A percentile compares a stretch with the other conserved stretches of the same genome.
These are phyloP conservation scores for Cecropterus lyciades DNA, from an alignment of 1,140 invertebrate species.

Conservation along the genomic window DNA sequence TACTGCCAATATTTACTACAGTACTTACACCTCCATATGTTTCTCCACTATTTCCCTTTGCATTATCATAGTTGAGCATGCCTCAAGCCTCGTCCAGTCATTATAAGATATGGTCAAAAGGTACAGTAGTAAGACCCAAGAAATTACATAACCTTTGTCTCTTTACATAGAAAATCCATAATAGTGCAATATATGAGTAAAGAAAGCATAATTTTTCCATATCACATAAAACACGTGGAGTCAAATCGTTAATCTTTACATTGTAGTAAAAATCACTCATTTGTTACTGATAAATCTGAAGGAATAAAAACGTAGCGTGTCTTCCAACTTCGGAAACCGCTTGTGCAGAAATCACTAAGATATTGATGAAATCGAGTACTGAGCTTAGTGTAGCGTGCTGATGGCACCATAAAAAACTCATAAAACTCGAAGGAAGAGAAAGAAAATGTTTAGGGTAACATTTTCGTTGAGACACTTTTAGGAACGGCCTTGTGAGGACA, in stretches of 20 bases:
- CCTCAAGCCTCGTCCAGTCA: too few species aligned
- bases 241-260: background rate
- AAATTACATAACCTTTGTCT: too few species aligned
- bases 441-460: slow-evolving; percentile 19
- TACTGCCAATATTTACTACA: too few species aligned
- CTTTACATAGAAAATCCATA: too few species aligned
- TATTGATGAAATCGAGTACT: slow-evolving; percentile 43
- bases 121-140: too few species aligned
- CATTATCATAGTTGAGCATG: too few species aligned
- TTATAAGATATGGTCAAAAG: too few species aligned
- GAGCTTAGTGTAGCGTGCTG: slow-evolving; percentile 46
- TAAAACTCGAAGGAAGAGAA: slow-evolving; percentile 43
- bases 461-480: slow-evolving; percentile 8
- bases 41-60: too few species aligned
- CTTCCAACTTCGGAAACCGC: slow-evolving; percentile 10
- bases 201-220: too few species aligned
- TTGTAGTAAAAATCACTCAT: background rate
- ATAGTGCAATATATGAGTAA: too few species aligned
- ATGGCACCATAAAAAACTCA: slow-evolving; percentile 47
- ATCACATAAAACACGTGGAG: too few species aligned
- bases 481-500: background rate
- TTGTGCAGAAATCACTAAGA: slow-evolving; percentile 42
- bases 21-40: too few species aligned
- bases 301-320: background rate
- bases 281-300: background rate